Evolutionary conservation across 2,797 vertebrate genomes (phyloP).

Genomic region (Rhinella marina): DNA sequence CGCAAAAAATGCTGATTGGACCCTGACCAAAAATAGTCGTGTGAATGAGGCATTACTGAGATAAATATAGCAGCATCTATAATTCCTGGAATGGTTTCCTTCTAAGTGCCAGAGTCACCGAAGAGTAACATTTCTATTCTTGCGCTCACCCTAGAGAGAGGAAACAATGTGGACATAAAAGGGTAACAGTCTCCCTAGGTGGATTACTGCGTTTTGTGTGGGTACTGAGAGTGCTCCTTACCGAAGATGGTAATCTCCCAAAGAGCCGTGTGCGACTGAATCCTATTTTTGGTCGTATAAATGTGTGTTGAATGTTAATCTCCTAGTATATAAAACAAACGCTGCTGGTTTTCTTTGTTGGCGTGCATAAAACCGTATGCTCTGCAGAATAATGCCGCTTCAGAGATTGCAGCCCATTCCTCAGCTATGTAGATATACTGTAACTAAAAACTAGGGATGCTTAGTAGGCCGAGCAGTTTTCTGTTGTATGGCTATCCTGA

Average conservation of each 20-base stretch:
- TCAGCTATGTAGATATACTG: background rate
- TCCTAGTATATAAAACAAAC: background rate
- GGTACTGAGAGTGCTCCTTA: background rate
- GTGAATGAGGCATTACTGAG: too few species aligned
- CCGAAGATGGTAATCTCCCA: conserved; percentile 33
- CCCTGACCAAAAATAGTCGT: too few species aligned
- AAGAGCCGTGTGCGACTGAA: background rate
- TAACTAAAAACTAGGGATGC: background rate
- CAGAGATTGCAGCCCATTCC: background rate
- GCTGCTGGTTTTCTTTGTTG: background rate
- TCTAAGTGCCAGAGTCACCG: background rate
- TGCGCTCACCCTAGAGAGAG: background rate
- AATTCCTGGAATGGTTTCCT: background rate
- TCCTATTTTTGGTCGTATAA: conserved; percentile 37
- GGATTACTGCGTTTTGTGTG: background rate
- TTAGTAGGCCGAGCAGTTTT: background rate
- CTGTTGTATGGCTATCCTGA: background rate
- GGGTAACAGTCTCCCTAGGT: background rate
- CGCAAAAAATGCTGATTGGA: too few species aligned
- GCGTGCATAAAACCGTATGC: background rate
- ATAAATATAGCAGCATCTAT: background rate
- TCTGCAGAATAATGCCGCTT: background rate
- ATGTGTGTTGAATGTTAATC: conserved; percentile 24
- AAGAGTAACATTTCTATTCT: background rate
- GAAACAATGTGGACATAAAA: background rate